Conservation (phyloP, 2,113 vertebrate genomes). For the Candoia aspera region DNA sequence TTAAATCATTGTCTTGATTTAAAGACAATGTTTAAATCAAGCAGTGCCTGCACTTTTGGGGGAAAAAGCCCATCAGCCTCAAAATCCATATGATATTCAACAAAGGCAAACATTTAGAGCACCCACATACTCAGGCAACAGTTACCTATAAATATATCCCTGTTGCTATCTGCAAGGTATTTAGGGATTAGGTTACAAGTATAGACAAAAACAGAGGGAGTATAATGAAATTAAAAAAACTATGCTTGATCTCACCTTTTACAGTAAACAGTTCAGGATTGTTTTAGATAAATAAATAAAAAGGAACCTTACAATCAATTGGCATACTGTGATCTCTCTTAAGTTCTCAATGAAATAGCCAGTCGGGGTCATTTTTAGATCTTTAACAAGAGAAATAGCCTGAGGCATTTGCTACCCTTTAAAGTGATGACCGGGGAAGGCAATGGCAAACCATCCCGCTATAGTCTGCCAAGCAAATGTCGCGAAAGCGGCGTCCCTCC, state of each 20-base stretch:
- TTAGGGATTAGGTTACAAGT: not conserved
- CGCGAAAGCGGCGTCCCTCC: no score
- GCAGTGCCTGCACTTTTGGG: not conserved
- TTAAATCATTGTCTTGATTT: no score
- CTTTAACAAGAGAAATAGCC: not conserved
- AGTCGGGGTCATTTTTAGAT: not conserved
- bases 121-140: not conserved
- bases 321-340: not conserved
- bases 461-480: no score
- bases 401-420: not conserved
- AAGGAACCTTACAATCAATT: not conserved
- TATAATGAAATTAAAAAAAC: not conserved
- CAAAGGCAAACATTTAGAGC: not conserved
- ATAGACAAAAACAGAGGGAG: not conserved
- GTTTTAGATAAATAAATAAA: not conserved
- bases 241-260: no score
- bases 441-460: no score
- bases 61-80: not conserved
- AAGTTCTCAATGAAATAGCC: not conserved
- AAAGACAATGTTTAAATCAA: not conserved
- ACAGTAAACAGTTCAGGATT: not conserved
- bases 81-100: not conserved
- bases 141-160: not conserved
- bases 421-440: no score
- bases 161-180: not conserved